phyloP scores from a whole-genome alignment of 2,797 vertebrate genomes.

The Rhodeus uyekii region DNA sequence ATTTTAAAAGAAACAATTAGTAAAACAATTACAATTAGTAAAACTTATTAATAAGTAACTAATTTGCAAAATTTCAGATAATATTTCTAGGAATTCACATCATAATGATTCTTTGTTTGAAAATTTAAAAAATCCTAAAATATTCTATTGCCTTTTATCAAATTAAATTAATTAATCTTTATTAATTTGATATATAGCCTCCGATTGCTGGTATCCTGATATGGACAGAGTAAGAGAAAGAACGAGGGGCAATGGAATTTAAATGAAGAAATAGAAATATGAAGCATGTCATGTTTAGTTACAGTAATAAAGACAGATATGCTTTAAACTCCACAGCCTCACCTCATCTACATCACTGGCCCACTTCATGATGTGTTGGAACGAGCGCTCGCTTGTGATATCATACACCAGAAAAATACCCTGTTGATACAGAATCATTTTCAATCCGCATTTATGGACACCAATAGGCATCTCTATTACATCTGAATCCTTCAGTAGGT shows the following conservation, averaged over 20 bases:
- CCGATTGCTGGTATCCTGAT: neutral
- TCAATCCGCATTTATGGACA: neutral
- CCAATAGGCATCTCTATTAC: neutral
- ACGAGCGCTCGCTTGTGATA: slow-evolving; percentile 94
- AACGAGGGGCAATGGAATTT: slow-evolving; percentile 19
- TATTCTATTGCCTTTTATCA: neutral
- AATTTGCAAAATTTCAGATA: neutral
- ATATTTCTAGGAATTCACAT: neutral
- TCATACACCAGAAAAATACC: slow-evolving; percentile 94
- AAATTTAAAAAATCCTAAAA: neutral
- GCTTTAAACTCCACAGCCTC: slow-evolving; percentile 55
- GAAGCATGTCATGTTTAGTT: neutral
- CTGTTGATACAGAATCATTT: slow-evolving; percentile 60
- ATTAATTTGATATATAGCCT: no score
- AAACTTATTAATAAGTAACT: neutral
- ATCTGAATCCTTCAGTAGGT: neutral
- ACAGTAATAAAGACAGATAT: neutral
- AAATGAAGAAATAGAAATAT: neutral
- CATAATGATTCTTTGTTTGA: neutral
- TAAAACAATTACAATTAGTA: neutral
- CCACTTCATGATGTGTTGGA: slow-evolving; percentile 99
- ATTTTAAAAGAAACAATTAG: slow-evolving; percentile 39
- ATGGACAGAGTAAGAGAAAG: slow-evolving; percentile 17
- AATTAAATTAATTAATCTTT: no score
- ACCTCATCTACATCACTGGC: slow-evolving; percentile 98